A percentile compares a stretch with the other conserved stretches of the same genome.
Evolutionary conservation across 2,113 vertebrate species (phyloP).

Genomic region (Thymallus thymallus): DNA sequence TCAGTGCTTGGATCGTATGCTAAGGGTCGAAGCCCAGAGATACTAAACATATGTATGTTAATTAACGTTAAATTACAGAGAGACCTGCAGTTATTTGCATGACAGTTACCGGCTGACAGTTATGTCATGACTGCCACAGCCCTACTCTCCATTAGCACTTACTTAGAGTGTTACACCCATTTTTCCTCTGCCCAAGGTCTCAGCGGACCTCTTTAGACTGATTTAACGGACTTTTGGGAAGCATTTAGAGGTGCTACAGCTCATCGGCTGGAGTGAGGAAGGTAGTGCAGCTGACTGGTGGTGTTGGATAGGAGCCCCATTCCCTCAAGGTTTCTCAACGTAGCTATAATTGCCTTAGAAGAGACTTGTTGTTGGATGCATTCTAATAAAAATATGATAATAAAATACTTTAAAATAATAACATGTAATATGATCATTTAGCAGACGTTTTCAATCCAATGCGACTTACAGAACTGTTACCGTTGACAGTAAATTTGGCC

Average conservation of each 20-base stretch:
- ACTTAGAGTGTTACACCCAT: constrained; percentile 75
- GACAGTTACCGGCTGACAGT: too few species aligned
- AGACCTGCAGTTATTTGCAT: too few species aligned
- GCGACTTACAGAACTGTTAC: background rate
- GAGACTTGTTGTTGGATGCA: too few species aligned
- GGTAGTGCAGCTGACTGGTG: constrained; percentile 31
- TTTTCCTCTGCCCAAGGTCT: constrained; percentile 70
- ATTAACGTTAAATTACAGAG: too few species aligned
- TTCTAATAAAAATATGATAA: too few species aligned
- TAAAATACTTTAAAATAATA: too few species aligned
- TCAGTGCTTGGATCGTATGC: too few species aligned
- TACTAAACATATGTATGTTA: too few species aligned
- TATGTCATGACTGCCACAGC: too few species aligned
- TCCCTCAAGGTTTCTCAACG: constrained; percentile 45
- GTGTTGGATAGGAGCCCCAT: constrained; percentile 39
- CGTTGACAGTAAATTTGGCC: background rate
- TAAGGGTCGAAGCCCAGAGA: too few species aligned
- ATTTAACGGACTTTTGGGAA: constrained; percentile 71
- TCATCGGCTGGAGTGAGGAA: constrained; percentile 47
- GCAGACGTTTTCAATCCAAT: background rate
- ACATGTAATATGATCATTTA: too few species aligned
- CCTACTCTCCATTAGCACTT: constrained; percentile 79
- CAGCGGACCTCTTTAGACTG: constrained; percentile 66
- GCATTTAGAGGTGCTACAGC: constrained; percentile 71
- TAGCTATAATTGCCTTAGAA: constrained; percentile 21